Evolutionary conservation across 2,888 invertebrate species (phyloP), one percentile per base, ranked within the genome.

Genomic region (Homarus gammarus): DNA sequence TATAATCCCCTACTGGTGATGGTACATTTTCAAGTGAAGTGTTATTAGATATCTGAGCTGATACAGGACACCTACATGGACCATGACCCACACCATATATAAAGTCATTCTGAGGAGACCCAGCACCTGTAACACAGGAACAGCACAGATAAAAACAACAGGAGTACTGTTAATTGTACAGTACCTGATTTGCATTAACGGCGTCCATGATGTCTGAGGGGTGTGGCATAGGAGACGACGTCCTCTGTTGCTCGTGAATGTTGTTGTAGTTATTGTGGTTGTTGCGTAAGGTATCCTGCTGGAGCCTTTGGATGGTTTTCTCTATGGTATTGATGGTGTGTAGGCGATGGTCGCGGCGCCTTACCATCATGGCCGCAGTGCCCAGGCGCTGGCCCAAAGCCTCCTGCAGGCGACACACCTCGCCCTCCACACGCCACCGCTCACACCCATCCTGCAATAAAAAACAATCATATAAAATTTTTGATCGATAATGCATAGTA

Each of bases 241-340:
- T 15, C 33, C 82, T 78, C 40, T 81, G 87, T 1, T 82, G 70
- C 18, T 87, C 82, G n/a, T 91, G 87, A 38, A 84, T 81, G 81
- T 79, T 49, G 44, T 73, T 44, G 49, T 44, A 40, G 78, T 84
- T 84, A 12, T 85, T 85, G 77, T 85, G 64, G 12, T 85, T 75
- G 86, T 77, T 86, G 38, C 86, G 78, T 15, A 86, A 27, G 6
- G 84, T 72, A 51, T 90, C 79, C 72, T 92, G 90, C 38, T 89
- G 88, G 27, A 92, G 84, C 40, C 88, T 73, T 75, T 92, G 91
- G 70, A 92, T 92, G 61, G 91, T 90, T 27, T 92, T 92, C 75
- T 92, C 91, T 27, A 92, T 92, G 56, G 90, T 90, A 51, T 92
- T 92, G 77, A 92, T 92, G 75, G 91, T 79, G 75, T 92, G 91